Evolutionary conservation across 2,888 invertebrate species (phyloP).

Genomic region (Cylindroiulus punctatus): DNA sequence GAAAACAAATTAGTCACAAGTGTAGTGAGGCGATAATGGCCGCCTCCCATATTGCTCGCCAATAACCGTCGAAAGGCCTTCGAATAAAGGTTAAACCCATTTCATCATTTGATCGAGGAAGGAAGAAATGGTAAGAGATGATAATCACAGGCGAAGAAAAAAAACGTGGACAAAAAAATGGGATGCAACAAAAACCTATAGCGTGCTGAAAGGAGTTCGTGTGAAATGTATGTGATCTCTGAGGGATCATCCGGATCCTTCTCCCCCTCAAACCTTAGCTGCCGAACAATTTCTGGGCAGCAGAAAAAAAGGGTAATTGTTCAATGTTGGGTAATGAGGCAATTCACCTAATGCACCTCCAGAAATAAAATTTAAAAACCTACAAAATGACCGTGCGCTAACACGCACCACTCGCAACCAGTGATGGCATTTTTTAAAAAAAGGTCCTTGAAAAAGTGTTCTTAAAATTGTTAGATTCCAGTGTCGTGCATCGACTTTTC

Average conservation of each 20-base stretch:
- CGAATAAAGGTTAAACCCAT: slow-evolving; percentile 9
- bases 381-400: not conserved
- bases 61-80: slow-evolving; percentile 1
- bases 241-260: slow-evolving; percentile 33
- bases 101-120: slow-evolving; percentile 27
- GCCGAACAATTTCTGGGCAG: not conserved
- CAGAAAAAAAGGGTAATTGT: slow-evolving; percentile 27
- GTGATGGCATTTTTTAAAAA: not conserved
- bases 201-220: slow-evolving; percentile 44
- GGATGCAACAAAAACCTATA: not conserved
- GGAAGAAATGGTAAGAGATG: not conserved
- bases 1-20: slow-evolving; percentile 45
- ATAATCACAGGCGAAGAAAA: not conserved
- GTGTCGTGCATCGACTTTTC: not conserved
- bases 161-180: not conserved
- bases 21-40: not conserved
- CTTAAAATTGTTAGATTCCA: not conserved
- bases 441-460: not conserved
- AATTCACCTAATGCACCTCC: slow-evolving; percentile 35
- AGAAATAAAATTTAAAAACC: not conserved
- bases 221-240: slow-evolving; percentile 45
- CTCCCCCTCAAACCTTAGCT: not conserved
- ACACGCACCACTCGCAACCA: not conserved
- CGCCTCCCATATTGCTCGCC: not conserved
- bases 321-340: slow-evolving; percentile 37